Conservation (phyloP, 1,140 invertebrate species). For the Drosophila truncata region DNA sequence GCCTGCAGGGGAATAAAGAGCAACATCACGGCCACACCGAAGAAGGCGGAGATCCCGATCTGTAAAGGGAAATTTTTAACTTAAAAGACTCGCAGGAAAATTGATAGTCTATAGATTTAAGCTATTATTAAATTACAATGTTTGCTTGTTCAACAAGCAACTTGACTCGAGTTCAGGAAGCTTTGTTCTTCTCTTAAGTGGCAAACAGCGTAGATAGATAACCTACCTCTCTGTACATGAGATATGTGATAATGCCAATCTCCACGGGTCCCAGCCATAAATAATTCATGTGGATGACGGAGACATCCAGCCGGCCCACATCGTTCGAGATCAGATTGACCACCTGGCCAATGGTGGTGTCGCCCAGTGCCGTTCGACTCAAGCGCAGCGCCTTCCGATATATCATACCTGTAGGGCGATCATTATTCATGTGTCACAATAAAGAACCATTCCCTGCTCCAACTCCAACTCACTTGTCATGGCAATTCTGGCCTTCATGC, state of each 20-base stretch:
- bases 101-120: not conserved
- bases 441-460: slow-evolving; percentile 1
- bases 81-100: not conserved
- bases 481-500: slow-evolving; percentile 92
- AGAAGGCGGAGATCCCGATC: slow-evolving; percentile 91
- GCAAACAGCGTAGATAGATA: slow-evolving; percentile 2
- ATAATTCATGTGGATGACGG: slow-evolving; percentile 90
- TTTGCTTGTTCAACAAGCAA: not conserved
- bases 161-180: slow-evolving; percentile 5
- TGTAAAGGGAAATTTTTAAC: slow-evolving; percentile 49
- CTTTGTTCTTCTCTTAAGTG: not conserved
- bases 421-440: slow-evolving; percentile 45
- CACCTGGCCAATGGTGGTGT: slow-evolving; percentile 94
- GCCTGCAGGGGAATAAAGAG: slow-evolving; percentile 94
- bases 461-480: slow-evolving; percentile 83
- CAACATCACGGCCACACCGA: slow-evolving; percentile 92
- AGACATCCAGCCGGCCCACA: slow-evolving; percentile 90
- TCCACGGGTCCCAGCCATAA: slow-evolving; percentile 94
- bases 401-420: slow-evolving; percentile 89
- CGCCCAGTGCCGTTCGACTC: slow-evolving; percentile 89
- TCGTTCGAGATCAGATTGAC: slow-evolving; percentile 97
- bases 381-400: slow-evolving; percentile 92
- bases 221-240: slow-evolving; percentile 89
- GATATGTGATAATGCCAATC: slow-evolving; percentile 90
- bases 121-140: not conserved